A percentile compares a stretch with the other conserved stretches of the same genome.
phyloP scores from a whole-genome alignment of 2,113 vertebrate species.

The Rhynchomys soricoides region DNA sequence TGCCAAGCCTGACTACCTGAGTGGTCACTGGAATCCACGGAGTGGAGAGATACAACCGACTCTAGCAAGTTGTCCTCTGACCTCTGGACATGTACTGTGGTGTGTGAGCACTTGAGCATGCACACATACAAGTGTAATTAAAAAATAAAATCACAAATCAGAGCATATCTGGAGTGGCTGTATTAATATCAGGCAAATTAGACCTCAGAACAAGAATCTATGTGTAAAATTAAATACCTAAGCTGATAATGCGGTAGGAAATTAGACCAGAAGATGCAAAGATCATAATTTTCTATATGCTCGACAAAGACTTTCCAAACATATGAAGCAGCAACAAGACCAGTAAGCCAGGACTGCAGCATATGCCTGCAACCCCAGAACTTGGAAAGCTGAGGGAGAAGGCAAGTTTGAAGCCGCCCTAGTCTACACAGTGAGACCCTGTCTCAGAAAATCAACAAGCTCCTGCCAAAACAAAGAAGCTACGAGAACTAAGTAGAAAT shows the following conservation, averaged over 20 bases:
- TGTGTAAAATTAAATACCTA: not conserved
- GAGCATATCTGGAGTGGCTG: not conserved
- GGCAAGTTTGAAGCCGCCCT: not conserved
- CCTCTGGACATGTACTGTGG: not conserved
- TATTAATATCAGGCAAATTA: conserved; percentile 35
- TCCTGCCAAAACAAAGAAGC: not conserved
- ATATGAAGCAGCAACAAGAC: not conserved
- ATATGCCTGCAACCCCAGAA: not conserved
- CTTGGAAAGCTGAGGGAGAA: not conserved
- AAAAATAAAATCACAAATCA: not conserved
- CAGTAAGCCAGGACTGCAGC: not conserved
- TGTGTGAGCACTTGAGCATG: not conserved
- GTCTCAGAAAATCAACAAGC: not conserved
- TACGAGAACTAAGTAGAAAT: conserved; percentile 30
- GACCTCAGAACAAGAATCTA: conserved; percentile 27
- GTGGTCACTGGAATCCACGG: not conserved
- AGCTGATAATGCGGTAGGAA: not conserved
- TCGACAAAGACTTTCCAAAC: conserved; percentile 42
- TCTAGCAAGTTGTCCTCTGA: not conserved
- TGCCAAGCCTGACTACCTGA: not conserved
- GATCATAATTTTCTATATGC: not conserved
- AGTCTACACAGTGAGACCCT: not conserved
- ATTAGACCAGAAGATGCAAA: not conserved
- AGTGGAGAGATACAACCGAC: not conserved
- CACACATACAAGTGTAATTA: not conserved